A percentile compares a stretch with the other conserved stretches of the same genome.
These are phyloP conservation scores for Apogon hyalosoma DNA, from an alignment of 2,797 vertebrate genomes.

Conservation along the genomic window DNA sequence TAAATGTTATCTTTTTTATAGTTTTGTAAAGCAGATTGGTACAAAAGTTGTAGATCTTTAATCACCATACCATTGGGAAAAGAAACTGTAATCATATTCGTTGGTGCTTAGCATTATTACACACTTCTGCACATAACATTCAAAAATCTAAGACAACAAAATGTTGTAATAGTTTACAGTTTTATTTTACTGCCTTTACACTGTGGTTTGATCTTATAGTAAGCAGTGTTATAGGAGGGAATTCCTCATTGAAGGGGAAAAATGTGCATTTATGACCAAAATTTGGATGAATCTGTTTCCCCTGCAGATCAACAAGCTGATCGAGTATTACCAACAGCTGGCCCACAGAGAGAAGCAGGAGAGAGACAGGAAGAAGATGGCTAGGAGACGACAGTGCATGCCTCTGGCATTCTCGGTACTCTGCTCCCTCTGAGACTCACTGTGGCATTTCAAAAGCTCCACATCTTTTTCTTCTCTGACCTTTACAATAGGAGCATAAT, in stretches of 20 bases:
- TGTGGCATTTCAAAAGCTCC: conserved; percentile 12
- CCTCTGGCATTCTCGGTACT: conserved; percentile 97
- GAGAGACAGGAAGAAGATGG: conserved; percentile 96
- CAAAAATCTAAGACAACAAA: not conserved
- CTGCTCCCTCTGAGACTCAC: conserved; percentile 47
- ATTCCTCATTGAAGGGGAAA: too few relatives aligned
- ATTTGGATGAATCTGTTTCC: conserved; percentile 15
- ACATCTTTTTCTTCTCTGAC: conserved; percentile 7
- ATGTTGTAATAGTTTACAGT: not conserved
- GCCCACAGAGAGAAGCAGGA: conserved; percentile 98
- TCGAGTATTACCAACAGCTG: conserved; percentile 98
- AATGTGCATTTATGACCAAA: not conserved
- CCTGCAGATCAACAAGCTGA: conserved; percentile 94
- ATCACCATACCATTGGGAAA: not conserved
- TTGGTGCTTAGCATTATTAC: not conserved
- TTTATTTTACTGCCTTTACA: not conserved
- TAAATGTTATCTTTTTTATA: not conserved
- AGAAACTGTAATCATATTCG: not conserved
- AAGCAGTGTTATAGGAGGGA: not conserved
- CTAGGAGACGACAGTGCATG: conserved; percentile 94
- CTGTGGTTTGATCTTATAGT: not conserved
- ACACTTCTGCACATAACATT: not conserved
- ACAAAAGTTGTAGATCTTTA: not conserved
- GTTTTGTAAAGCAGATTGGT: not conserved
- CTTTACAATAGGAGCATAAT: not conserved